Conservation (phyloP, 2,888 invertebrate species). For the Thereva nobilitata region DNA sequence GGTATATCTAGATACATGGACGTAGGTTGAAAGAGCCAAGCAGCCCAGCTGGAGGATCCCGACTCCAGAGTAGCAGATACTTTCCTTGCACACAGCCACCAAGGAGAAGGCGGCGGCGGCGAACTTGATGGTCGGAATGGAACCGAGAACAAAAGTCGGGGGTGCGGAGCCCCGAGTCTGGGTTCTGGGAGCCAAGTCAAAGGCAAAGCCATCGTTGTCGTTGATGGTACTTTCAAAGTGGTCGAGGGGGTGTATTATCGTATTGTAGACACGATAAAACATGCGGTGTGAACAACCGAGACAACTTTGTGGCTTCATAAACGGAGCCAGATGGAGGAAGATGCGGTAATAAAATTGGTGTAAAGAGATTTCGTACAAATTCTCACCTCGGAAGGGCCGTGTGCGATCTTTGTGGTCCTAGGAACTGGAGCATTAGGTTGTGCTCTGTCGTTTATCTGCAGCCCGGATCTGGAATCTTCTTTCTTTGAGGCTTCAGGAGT, state of each 20-base stretch:
- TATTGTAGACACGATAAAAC: slow-evolving; percentile 39
- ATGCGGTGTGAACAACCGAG: slow-evolving; percentile 37
- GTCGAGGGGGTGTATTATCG: slow-evolving; percentile 37
- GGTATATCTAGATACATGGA: slow-evolving; percentile 16
- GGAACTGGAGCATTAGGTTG: slow-evolving; percentile 11
- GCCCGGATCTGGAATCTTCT: slow-evolving; percentile 31
- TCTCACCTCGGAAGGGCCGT: slow-evolving; percentile 32
- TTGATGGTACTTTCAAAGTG: slow-evolving; percentile 24
- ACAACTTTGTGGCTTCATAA: slow-evolving; percentile 38
- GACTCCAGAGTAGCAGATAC: slow-evolving; percentile 21
- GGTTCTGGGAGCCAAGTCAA: slow-evolving; percentile 1
- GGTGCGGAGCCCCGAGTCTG: slow-evolving; percentile 1
- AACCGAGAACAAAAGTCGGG: neutral
- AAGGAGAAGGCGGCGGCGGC: slow-evolving; percentile 21
- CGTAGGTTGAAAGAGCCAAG: neutral
- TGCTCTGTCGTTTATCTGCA: slow-evolving; percentile 28
- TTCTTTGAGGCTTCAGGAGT: slow-evolving; percentile 31
- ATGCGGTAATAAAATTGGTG: slow-evolving; percentile 39
- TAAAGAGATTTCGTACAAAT: slow-evolving; percentile 39
- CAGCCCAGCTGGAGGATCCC: slow-evolving; percentile 18
- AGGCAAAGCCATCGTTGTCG: slow-evolving; percentile 3
- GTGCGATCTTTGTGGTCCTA: slow-evolving; percentile 16
- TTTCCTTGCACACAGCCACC: slow-evolving; percentile 33
- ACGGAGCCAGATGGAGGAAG: slow-evolving; percentile 32
- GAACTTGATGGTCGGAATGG: slow-evolving; percentile 9